Base-by-base conservation (phyloP, 1,140 invertebrate genomes). In the Heliconius melpomene region DNA sequence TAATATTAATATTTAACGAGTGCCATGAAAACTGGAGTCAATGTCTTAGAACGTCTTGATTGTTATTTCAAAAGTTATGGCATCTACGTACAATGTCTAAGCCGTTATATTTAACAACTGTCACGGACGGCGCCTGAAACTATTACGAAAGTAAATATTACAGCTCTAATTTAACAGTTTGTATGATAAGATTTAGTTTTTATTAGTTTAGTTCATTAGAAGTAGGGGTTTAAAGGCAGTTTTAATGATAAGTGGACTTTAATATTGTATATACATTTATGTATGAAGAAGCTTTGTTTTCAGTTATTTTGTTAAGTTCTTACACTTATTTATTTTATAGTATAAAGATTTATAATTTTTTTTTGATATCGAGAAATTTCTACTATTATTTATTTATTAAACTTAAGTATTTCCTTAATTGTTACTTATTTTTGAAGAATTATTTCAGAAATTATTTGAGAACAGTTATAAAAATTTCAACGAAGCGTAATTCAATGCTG, bases 121-220 rank as follows among this genome's bases (percentile, higher is more conserved):
- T 75, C 74, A 57, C 74, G 50, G 54, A 75, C 57, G 74, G 74
- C 18, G 74, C 18, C 54, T 75, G 50, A 36, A 26, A 54, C 74
- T 75, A 36, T 75, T 75, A 75, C 57, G 74, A 75, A 75, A 75
- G 26, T 29, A 66, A 66, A 66, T 29, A 66, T 66, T 66, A 66
- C 29, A 29, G 60, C 5, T 66, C 26, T 16, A 66, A 66, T 66
- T 66, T 26, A 66, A 66, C 26, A 29, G 60, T 66, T 66, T 66
- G 3, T 66, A 29, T 66, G 23, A 66, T 66, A 66, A 16, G 23
- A 29, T 66, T 66, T 66, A 66, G 60, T 66, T 66, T 66, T 26
- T 16, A 66, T 66, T 26, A 66, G 9, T 66, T 66, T 26, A 66
- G 23, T 66, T 29, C n/a, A 66, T 26, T 66, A 66, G 60, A 26